Percentiles rank a stretch among this genome's conserved stretches.
These are phyloP conservation scores for Tapera naevia DNA, from an alignment of 2,797 vertebrate genomes.

Conservation along the genomic window DNA sequence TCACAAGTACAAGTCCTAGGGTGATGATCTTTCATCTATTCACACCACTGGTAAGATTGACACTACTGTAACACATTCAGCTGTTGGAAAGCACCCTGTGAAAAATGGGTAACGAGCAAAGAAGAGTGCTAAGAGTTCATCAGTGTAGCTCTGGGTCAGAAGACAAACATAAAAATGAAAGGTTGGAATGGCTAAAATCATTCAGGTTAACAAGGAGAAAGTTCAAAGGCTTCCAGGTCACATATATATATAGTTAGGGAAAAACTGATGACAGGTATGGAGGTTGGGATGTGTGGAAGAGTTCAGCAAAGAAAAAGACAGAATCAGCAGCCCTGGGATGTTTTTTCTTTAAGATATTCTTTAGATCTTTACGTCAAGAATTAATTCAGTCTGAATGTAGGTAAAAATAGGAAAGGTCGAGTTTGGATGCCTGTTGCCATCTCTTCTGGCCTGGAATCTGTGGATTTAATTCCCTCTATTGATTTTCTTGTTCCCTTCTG, in stretches of 20 bases:
- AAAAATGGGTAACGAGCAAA: neutral
- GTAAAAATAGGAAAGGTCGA: neutral
- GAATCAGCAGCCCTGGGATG: neutral
- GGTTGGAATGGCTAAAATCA: neutral
- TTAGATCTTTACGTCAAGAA: neutral
- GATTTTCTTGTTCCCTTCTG: neutral
- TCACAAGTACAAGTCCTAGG: neutral
- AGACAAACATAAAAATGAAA: neutral
- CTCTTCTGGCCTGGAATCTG: neutral
- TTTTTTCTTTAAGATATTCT: neutral
- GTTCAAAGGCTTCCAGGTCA: neutral
- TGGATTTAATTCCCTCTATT: neutral
- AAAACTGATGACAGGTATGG: neutral
- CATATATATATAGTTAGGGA: neutral
- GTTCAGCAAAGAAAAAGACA: neutral
- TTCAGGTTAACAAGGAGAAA: neutral
- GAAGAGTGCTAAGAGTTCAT: neutral
- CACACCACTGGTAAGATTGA: neutral
- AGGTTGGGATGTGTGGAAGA: neutral
- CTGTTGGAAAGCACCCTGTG: neutral
- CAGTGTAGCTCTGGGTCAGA: neutral
- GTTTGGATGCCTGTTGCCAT: neutral
- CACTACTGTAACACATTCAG: neutral
- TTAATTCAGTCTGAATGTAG: neutral
- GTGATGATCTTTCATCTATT: neutral